phyloP scores from a whole-genome alignment of 2,888 invertebrate species.

The Cheiracanthium punctorium region DNA sequence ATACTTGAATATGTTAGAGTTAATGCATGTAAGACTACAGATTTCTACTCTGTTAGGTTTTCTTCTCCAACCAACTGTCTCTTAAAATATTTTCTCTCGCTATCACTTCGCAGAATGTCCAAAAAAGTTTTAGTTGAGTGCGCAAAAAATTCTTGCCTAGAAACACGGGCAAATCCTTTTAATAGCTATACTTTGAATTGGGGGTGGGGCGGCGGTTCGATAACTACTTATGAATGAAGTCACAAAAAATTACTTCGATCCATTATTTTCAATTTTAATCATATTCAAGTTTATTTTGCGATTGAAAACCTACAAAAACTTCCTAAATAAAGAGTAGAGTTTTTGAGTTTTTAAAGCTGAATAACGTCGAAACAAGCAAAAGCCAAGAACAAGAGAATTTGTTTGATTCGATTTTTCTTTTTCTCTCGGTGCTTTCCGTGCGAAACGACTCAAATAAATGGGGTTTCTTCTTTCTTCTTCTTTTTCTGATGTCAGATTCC shows the following conservation, averaged over 20 bases:
- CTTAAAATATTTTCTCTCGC: no score
- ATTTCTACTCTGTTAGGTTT: no score
- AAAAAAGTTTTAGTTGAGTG: no score
- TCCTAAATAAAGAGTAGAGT: conserved; percentile 3
- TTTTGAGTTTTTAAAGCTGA: not conserved
- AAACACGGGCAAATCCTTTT: no score
- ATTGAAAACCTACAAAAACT: not conserved
- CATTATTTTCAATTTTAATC: conserved; percentile 3
- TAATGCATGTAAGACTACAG: no score
- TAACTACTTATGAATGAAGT: no score
- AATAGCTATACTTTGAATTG: no score
- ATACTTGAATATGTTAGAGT: no score
- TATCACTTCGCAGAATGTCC: no score
- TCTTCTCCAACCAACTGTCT: no score
- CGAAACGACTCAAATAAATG: conserved; percentile 4
- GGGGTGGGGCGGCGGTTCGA: no score
- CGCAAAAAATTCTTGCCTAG: no score
- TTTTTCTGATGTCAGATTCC: not conserved
- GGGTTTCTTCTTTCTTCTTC: not conserved
- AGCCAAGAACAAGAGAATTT: conserved; percentile 11
- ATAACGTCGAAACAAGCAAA: not conserved
- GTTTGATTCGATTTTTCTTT: not conserved
- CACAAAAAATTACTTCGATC: not conserved
- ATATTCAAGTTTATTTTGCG: not conserved
- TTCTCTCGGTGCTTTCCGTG: not conserved